phyloP scores from a whole-genome alignment of 1,140 invertebrate species.

The Apis florea region DNA sequence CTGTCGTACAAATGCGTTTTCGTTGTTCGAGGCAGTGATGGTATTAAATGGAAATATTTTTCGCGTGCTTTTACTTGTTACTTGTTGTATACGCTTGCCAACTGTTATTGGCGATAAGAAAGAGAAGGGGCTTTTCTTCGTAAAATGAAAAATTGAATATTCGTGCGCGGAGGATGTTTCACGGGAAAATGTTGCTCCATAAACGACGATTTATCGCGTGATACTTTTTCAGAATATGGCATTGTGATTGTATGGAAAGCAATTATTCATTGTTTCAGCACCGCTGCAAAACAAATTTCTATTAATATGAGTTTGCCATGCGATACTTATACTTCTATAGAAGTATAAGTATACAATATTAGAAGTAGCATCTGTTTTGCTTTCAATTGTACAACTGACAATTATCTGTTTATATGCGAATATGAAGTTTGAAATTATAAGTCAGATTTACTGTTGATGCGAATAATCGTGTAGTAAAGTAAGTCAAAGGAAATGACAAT shows the following conservation, averaged over 20 bases:
- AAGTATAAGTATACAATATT: too few relatives aligned
- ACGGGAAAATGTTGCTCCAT: background rate
- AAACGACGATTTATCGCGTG: background rate
- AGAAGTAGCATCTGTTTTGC: too few relatives aligned
- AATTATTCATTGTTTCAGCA: background rate
- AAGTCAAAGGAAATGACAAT: background rate
- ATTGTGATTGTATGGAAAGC: background rate
- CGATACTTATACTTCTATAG: too few relatives aligned
- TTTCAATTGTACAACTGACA: background rate
- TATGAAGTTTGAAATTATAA: background rate
- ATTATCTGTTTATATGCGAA: background rate
- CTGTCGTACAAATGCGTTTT: background rate
- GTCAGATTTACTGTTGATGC: background rate
- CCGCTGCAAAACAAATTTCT: background rate
- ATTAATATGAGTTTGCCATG: background rate
- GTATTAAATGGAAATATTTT: background rate
- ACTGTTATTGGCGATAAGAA: background rate
- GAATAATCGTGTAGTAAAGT: background rate
- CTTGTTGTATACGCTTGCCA: too few relatives aligned
- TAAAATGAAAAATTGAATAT: background rate
- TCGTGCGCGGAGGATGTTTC: background rate
- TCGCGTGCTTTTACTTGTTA: background rate
- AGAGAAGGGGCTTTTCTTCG: background rate
- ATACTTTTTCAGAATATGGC: background rate
- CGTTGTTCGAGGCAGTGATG: background rate